Conservation (phyloP, 2,888 invertebrate species). For the Petrolisthes cinctipes region DNA sequence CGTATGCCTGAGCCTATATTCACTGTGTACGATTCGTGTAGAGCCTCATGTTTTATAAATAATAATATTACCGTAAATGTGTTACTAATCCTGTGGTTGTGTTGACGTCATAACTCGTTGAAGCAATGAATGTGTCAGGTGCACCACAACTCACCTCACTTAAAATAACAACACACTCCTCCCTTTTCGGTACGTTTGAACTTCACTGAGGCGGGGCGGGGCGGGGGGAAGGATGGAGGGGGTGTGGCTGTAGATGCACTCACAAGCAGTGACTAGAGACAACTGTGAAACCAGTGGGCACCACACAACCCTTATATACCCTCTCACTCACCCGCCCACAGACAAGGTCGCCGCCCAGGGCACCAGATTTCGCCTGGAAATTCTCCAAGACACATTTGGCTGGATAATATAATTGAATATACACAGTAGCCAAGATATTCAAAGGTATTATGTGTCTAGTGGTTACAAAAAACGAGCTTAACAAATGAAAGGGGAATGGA, state of each 20-base stretch:
- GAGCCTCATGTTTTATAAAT: not conserved
- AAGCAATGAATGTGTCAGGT: not conserved
- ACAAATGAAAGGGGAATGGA: no score
- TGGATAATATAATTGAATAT: no score
- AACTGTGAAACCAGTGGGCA: not conserved
- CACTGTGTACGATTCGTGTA: no score
- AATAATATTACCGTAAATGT: not conserved
- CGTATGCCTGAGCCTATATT: no score
- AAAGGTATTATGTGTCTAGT: no score
- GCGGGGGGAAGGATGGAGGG: not conserved
- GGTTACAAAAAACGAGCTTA: no score
- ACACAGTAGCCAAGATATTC: no score
- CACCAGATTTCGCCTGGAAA: conserved; percentile 18
- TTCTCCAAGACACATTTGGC: not conserved
- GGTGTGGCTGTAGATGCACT: not conserved
- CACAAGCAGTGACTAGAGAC: conserved; percentile 21
- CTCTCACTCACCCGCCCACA: conserved; percentile 13
- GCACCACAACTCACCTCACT: conserved; percentile 3
- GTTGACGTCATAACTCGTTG: not conserved
- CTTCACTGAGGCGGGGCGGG: no score
- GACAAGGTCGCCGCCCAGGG: not conserved
- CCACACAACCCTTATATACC: conserved; percentile 19
- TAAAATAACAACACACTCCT: not conserved
- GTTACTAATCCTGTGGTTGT: not conserved
- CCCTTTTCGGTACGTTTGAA: not conserved